phyloP scores from a whole-genome alignment of 2,888 invertebrate genomes.

The Busseola fusca region DNA sequence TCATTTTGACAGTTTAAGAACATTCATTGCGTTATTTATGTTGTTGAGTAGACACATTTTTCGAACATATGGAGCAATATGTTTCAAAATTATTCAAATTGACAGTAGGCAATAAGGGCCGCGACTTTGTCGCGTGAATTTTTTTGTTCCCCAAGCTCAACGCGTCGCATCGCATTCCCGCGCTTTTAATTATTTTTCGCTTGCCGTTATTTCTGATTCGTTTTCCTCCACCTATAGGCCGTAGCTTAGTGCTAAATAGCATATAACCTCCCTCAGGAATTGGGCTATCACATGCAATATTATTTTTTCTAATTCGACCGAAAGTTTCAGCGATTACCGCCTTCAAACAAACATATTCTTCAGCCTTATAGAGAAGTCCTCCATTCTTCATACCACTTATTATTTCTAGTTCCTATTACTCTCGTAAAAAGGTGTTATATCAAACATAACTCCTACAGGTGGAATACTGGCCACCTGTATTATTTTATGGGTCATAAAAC shows the following conservation, averaged over 20 bases:
- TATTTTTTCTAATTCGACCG: background rate
- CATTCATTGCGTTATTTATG: no score
- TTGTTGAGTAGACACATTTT: no score
- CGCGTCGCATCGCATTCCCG: no score
- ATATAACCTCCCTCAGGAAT: background rate
- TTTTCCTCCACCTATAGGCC: background rate
- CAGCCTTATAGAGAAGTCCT: background rate
- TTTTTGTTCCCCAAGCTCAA: no score
- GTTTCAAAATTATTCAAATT: no score
- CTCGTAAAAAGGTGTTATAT: conserved; percentile 55
- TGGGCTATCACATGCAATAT: background rate
- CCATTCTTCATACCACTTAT: conserved; percentile 8
- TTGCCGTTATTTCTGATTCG: background rate
- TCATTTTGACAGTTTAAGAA: no score
- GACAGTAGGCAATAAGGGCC: no score
- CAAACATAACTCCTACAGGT: conserved; percentile 51
- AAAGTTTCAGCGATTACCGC: background rate
- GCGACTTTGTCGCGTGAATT: background rate
- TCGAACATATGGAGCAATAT: no score
- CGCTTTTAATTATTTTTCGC: background rate
- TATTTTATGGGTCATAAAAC: conserved; percentile 59
- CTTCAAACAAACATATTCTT: background rate
- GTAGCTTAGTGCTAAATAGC: background rate
- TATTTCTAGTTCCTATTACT: conserved; percentile 37
- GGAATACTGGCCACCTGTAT: conserved; percentile 50